These are phyloP conservation scores for Cairina moschata DNA, from an alignment of 2,113 vertebrate genomes.

Conservation along the genomic window DNA sequence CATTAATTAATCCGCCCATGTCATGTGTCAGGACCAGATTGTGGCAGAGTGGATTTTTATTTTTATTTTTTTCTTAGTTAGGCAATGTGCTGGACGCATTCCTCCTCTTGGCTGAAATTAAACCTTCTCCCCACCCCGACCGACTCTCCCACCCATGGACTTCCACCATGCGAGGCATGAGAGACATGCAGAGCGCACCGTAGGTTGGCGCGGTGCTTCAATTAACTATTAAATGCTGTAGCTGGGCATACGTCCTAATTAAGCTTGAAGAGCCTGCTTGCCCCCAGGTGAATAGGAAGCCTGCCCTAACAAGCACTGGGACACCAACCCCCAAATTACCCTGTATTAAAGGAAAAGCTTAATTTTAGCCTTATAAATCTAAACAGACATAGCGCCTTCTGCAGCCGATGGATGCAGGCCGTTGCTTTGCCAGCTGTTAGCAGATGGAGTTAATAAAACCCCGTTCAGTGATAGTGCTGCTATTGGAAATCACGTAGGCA, in stretches of 20 bases:
- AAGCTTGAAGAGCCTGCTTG: background rate
- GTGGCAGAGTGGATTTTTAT: background rate
- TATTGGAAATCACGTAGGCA: fast-evolving
- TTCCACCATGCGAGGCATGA: background rate
- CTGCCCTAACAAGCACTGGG: background rate
- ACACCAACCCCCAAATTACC: background rate
- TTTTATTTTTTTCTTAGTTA: background rate
- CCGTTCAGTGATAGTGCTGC: no score
- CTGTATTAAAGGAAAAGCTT: background rate
- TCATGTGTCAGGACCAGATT: background rate
- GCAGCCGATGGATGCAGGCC: background rate
- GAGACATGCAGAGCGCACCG: background rate
- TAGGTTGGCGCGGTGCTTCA: background rate
- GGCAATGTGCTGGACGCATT: background rate
- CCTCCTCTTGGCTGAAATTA: conserved; percentile 34
- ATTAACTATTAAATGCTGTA: conserved; percentile 7
- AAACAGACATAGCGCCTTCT: background rate
- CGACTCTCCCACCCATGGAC: background rate
- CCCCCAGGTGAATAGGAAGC: conserved; percentile 1
- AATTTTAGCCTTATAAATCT: background rate
- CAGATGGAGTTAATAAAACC: background rate
- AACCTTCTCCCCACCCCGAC: background rate
- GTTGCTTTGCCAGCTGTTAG: background rate
- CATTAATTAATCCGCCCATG: fast-evolving
- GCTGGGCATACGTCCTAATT: background rate